Conservation (phyloP, 2,113 vertebrate species). For the Fukomys damarensis region DNA sequence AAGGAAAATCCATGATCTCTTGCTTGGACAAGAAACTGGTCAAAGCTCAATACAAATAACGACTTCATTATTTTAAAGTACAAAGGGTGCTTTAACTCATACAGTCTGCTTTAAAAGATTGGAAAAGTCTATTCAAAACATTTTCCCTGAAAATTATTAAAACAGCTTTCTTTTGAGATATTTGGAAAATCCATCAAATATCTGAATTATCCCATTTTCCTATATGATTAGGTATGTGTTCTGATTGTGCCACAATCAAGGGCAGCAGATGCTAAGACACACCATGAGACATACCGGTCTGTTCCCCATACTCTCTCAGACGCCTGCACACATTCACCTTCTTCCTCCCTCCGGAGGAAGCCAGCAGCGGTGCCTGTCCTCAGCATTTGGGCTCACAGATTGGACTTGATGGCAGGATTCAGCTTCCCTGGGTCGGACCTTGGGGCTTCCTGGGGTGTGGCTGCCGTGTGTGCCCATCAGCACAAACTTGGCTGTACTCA, state of each 20-base stretch:
- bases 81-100: neutral
- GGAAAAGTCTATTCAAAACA: neutral
- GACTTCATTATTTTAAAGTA: neutral
- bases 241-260: neutral
- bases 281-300: neutral
- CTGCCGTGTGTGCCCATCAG: neutral
- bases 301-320: neutral
- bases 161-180: neutral
- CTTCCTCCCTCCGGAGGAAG: neutral
- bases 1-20: neutral
- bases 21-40: neutral
- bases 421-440: neutral
- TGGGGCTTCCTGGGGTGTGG: neutral
- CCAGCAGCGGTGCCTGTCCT: neutral
- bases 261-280: neutral
- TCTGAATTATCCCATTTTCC: neutral
- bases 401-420: neutral
- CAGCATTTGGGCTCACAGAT: neutral
- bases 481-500: neutral
- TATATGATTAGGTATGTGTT: neutral
- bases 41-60: neutral
- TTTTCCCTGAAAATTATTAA: neutral
- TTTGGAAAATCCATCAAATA: constrained; percentile 2
- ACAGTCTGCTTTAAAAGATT: neutral
- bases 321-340: too few relatives aligned